phyloP scores from a whole-genome alignment of 2,888 invertebrate species.

The Lithophane ornitopus region DNA sequence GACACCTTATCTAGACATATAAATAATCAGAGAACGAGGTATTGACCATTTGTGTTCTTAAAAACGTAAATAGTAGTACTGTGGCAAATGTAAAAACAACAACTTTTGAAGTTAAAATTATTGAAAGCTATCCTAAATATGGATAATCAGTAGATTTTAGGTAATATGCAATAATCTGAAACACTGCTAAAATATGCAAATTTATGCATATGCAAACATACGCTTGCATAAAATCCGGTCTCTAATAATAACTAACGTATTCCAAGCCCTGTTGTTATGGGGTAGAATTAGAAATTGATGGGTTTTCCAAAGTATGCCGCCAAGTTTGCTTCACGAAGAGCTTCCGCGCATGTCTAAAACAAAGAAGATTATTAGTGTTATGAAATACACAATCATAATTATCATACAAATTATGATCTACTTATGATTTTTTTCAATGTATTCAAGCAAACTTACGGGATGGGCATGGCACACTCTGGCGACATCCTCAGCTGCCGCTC shows the following conservation, averaged over 20 bases:
- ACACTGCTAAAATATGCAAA: slow-evolving; percentile 6
- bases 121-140: background rate
- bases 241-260: slow-evolving; percentile 59
- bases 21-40: background rate
- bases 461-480: slow-evolving; percentile 99
- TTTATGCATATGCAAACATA: background rate
- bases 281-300: slow-evolving; percentile 96
- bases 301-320: slow-evolving; percentile 99
- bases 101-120: background rate
- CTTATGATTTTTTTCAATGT: background rate
- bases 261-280: slow-evolving; percentile 68
- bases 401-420: background rate
- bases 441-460: slow-evolving; percentile 93
- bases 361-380: slow-evolving; percentile 2
- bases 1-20: too few relatives aligned
- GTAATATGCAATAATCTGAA: slow-evolving; percentile 7
- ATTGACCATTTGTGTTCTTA: slow-evolving; percentile 21
- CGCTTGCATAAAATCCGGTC: slow-evolving; percentile 26
- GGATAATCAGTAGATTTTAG: background rate
- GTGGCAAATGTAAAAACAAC: background rate
- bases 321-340: slow-evolving; percentile 98
- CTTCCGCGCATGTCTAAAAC: slow-evolving; percentile 98
- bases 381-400: background rate
- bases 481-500: slow-evolving; percentile 99
- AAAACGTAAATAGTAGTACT: background rate